Conservation (phyloP, 2,113 vertebrate genomes). For the Danionella cerebrum region DNA sequence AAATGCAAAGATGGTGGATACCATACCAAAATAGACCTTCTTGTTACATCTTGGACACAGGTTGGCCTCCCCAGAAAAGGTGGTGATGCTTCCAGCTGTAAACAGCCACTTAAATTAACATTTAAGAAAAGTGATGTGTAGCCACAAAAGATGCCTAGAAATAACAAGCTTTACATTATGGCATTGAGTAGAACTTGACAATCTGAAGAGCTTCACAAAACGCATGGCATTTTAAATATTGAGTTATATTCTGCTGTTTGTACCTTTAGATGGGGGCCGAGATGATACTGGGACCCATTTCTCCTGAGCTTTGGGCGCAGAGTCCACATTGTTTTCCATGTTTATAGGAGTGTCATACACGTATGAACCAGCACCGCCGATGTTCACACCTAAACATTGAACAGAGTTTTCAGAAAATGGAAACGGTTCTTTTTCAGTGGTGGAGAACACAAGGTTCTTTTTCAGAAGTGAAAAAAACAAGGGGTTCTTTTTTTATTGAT, state of each 20-base stretch:
- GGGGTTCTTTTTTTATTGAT: no score
- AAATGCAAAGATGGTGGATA: not conserved
- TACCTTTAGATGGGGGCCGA: constrained; percentile 83
- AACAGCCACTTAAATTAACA: not conserved
- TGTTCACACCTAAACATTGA: constrained; percentile 79
- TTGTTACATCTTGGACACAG: constrained; percentile 88
- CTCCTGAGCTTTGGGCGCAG: constrained; percentile 66
- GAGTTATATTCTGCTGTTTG: not conserved
- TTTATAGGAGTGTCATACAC: constrained; percentile 81
- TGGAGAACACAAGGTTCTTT: no score
- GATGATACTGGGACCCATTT: constrained; percentile 61
- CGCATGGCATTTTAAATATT: no score
- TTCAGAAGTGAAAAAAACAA: no score
- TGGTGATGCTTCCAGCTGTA: constrained; percentile 84
- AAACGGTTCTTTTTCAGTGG: no score
- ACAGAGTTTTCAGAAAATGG: not conserved
- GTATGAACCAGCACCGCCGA: constrained; percentile 88
- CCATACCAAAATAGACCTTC: constrained; percentile 94
- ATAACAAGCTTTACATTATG: not conserved
- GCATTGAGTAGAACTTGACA: no score
- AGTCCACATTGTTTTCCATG: constrained; percentile 59
- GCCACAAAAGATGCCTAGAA: not conserved
- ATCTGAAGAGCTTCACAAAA: no score
- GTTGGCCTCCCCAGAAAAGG: constrained; percentile 91
- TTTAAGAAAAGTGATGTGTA: not conserved